phyloP scores from a whole-genome alignment of 2,888 invertebrate species.

The Heliconius hortense region DNA sequence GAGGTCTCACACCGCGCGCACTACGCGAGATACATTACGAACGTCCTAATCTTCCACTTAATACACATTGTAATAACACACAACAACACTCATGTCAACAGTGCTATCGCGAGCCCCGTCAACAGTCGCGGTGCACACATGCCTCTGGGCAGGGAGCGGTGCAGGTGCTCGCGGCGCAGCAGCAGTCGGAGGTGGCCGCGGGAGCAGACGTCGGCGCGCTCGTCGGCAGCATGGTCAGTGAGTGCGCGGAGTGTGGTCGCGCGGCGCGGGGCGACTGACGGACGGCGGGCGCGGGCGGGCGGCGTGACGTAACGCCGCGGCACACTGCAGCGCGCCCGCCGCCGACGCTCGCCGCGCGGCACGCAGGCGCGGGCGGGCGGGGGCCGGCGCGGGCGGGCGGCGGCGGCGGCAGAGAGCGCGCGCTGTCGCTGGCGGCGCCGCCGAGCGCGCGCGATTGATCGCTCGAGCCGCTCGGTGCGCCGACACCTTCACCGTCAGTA shows the following conservation, averaged over 20 bases:
- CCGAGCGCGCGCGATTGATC: conserved; percentile 31
- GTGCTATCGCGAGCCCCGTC: neutral
- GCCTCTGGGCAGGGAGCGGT: neutral
- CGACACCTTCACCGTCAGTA: conserved; percentile 4
- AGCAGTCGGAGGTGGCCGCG: neutral
- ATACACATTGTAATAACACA: conserved; percentile 22
- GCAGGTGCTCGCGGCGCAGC: too few species aligned
- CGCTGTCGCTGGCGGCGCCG: conserved; percentile 21
- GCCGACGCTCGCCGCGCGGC: conserved; percentile 34
- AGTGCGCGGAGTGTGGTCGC: conserved; percentile 30
- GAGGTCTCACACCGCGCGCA: neutral
- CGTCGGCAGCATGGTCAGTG: conserved; percentile 13
- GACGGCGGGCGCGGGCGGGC: conserved; percentile 5
- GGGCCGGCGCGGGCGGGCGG: conserved; percentile 11
- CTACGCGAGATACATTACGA: conserved; percentile 8
- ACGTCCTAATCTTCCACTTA: conserved; percentile 28
- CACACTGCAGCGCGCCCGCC: conserved; percentile 55
- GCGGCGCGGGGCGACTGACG: conserved; percentile 25
- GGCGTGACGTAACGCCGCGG: conserved; percentile 59
- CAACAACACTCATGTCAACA: conserved; percentile 6
- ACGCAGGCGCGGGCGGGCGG: conserved; percentile 29
- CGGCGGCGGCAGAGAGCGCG: conserved; percentile 11
- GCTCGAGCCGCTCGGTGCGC: conserved; percentile 13
- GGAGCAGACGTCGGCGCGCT: neutral
- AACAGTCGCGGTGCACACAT: neutral